Evolutionary conservation across 2,113 vertebrate species (phyloP).

Genomic region (Ranitomeya imitator): DNA sequence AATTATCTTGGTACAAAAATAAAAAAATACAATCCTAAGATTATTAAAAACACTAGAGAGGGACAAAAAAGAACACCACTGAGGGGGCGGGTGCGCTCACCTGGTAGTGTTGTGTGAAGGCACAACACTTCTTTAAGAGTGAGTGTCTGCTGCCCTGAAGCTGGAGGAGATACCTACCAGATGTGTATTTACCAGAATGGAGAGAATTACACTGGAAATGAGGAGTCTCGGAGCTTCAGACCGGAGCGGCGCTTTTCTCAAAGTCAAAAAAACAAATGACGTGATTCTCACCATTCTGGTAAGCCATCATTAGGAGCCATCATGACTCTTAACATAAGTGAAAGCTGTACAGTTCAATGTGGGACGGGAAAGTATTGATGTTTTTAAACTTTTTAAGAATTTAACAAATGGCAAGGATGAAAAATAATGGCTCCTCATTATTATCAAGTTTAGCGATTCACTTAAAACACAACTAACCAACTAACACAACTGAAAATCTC

Average conservation of each 20-base stretch:
- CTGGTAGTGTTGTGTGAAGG: no score
- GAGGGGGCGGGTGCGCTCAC: no score
- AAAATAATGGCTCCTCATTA: neutral
- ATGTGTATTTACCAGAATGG: no score
- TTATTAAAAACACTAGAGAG: no score
- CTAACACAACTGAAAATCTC: neutral
- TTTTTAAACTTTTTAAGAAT: neutral
- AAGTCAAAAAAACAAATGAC: neutral
- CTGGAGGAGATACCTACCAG: no score
- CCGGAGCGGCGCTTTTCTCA: neutral
- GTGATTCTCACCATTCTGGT: no score
- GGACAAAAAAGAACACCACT: no score
- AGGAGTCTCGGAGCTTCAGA: no score
- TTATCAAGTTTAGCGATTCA: neutral
- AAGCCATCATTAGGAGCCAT: neutral
- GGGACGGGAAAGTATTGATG: neutral
- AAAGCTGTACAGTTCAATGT: neutral
- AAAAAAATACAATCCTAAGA: neutral
- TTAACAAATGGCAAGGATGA: neutral
- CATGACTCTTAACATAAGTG: neutral
- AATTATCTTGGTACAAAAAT: neutral
- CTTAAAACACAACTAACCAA: neutral
- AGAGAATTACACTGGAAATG: no score
- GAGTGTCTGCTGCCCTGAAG: no score
- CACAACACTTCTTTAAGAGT: no score